Conservation (phyloP, 2,113 vertebrate genomes). For the Falco punctatus region DNA sequence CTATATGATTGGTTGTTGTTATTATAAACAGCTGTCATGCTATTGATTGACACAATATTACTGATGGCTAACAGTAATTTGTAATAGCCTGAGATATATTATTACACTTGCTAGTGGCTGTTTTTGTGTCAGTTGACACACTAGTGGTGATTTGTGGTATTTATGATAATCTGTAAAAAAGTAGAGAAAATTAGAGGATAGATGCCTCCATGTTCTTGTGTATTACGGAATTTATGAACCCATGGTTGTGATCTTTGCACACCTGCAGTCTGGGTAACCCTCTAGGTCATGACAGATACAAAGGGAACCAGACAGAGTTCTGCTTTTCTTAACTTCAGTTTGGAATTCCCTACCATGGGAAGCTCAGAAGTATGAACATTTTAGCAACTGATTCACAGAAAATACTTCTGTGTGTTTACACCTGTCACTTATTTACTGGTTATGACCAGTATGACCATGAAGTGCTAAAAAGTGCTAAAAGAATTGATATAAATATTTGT, state of each 20-base stretch:
- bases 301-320: not conserved
- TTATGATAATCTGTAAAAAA: not conserved
- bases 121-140: not conserved
- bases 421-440: not conserved
- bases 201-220: not conserved
- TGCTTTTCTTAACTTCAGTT: not conserved
- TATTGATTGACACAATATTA: not conserved
- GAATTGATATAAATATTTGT: not conserved
- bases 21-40: not conserved
- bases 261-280: not conserved
- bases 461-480: not conserved
- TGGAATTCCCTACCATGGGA: not conserved
- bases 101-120: not conserved
- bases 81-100: not conserved
- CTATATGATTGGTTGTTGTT: not conserved
- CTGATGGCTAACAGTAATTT: not conserved
- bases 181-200: not conserved
- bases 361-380: not conserved
- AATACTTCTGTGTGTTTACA: not conserved
- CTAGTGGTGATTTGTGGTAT: not conserved
- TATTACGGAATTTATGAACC: fast-evolving
- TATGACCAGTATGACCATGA: not conserved
- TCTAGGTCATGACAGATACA: not conserved
- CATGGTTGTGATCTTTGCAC: not conserved
- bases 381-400: not conserved